Evolutionary conservation across 2,888 invertebrate genomes (phyloP).

Genomic region (Meiosimyza platycephala): DNA sequence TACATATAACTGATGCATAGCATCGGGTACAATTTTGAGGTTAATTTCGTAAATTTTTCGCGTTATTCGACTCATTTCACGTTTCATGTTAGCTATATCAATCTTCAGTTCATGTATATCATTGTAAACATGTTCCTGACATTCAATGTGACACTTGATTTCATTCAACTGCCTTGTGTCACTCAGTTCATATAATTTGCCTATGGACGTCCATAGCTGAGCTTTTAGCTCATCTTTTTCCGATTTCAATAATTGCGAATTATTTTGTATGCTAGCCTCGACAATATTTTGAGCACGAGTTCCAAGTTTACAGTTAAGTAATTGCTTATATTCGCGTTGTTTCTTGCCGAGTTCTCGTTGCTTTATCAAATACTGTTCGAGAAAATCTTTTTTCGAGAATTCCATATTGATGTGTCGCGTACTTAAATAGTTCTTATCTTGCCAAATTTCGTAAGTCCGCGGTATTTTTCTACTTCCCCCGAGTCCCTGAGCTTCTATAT

Average conservation of each 20-base stretch:
- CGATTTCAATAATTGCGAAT: conserved; percentile 54
- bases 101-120: conserved; percentile 58
- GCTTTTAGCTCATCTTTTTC: conserved; percentile 62
- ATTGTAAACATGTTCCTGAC: conserved; percentile 58
- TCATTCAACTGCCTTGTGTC: conserved; percentile 52
- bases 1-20: conserved; percentile 59
- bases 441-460: no score
- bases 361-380: conserved; percentile 54
- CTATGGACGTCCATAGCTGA: conserved; percentile 63
- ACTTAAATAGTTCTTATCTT: not conserved
- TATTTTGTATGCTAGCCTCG: conserved; percentile 58
- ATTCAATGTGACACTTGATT: conserved; percentile 61
- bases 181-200: conserved; percentile 53
- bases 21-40: conserved; percentile 60
- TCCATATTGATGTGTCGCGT: not conserved
- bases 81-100: conserved; percentile 57
- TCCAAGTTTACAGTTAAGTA: conserved; percentile 56
- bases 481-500: no score
- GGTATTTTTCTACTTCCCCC: no score
- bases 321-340: conserved; percentile 63
- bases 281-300: conserved; percentile 59
- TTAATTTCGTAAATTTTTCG: conserved; percentile 62
- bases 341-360: conserved; percentile 62
- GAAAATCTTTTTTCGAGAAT: conserved; percentile 50
- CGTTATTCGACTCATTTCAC: conserved; percentile 58